Evolutionary conservation across 2,888 invertebrate species (phyloP).

Genomic region (Syrphus vitripennis): DNA sequence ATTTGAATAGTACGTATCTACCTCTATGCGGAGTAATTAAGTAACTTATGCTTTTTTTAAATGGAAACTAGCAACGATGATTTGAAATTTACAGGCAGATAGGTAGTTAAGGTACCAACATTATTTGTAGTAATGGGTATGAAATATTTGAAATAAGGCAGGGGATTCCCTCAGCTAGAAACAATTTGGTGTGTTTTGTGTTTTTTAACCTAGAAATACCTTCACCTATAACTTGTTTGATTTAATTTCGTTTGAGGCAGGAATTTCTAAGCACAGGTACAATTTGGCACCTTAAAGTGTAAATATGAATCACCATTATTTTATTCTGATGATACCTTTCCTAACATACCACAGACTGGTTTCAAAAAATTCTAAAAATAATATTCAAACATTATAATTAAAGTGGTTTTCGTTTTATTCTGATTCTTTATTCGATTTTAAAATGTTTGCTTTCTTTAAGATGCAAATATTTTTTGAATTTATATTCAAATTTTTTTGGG

Average conservation of each 20-base stretch:
- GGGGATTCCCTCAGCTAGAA: constrained; percentile 21
- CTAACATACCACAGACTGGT: not conserved
- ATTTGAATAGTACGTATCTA: constrained; percentile 32
- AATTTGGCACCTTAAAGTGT: constrained; percentile 31
- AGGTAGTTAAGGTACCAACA: not conserved
- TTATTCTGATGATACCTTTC: not conserved
- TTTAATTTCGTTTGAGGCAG: not conserved
- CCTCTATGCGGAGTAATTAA: constrained; percentile 33
- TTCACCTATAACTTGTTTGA: not conserved
- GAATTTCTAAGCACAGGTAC: constrained; percentile 34
- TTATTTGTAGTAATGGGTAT: not conserved
- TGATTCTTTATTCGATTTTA: not conserved
- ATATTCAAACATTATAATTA: not conserved
- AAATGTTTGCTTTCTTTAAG: too few species aligned
- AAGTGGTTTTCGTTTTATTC: not conserved
- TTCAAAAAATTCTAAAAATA: not conserved
- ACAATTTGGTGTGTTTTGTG: too few species aligned
- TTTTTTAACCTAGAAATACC: not conserved
- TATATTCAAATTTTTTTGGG: not conserved
- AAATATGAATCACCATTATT: constrained; percentile 24
- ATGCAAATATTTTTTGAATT: too few species aligned
- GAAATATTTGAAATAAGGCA: not conserved
- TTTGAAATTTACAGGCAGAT: constrained; percentile 17
- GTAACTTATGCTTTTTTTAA: constrained; percentile 33
- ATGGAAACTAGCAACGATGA: not conserved